Evolutionary conservation across 2,113 vertebrate genomes (phyloP), one percentile per base, ranked within the genome.

Genomic region (Melospiza melodia): DNA sequence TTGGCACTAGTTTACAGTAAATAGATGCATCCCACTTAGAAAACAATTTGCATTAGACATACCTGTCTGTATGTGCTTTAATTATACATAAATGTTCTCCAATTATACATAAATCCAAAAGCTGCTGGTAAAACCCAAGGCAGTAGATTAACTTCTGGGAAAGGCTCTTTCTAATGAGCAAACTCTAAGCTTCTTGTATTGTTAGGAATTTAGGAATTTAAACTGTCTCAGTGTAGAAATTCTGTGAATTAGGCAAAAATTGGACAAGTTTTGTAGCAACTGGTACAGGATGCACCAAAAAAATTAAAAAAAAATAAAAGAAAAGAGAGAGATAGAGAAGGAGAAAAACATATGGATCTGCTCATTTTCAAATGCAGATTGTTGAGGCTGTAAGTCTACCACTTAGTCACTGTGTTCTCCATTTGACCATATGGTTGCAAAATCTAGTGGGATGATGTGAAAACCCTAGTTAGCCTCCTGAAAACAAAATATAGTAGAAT

Each of bases 351-450:
- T 92, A 94, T 63, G 72, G 62, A 91, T 94, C 49, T 93, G 16
- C 30, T 95, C 21, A 39, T 95, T 97, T 96, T 84, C 52, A 92
- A 92, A 84, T 83, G 82, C 95, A 96, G 91, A 96, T 86, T 97
- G 93, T 96, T 97, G 94, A 95, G 75, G 58, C 90, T 96, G 43
- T 48, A 89, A 96, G 88, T 91, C 95, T 97, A 84, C 72, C 91
- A 76, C 86, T 97, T 97, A 97, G 91, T 97, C 95, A 96, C 93
- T 72, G 15, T 95, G 73, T 94, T 94, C 87, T 78, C 46, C 6
- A 0, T 83, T 86, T 91, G 84, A 82, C 95, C 96, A 97, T 96
- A 97, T 97, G 95, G 78, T 67, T 95, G 43, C 37, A 93, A 93
- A 87, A 95, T 51, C 43, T 91, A 79, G 87, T 83, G 84, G 52